These are phyloP conservation scores for Diuraphis noxia DNA, from an alignment of 1,140 invertebrate species.

Conservation along the genomic window DNA sequence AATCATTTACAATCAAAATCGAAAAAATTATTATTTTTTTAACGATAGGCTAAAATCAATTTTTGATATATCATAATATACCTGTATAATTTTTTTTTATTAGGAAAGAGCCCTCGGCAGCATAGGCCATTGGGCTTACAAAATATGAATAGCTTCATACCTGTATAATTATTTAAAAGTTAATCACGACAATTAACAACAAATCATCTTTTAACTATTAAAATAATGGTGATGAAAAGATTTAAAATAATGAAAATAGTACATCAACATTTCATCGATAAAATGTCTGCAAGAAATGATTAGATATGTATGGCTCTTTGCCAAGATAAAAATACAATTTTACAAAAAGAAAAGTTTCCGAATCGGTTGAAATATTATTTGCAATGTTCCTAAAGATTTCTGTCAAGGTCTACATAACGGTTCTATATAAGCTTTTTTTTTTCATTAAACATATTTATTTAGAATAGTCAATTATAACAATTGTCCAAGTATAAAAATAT, in stretches of 20 bases:
- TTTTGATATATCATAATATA: neutral
- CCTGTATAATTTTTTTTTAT: too few relatives aligned
- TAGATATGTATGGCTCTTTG: conserved; percentile 12
- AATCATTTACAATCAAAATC: neutral
- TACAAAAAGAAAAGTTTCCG: conserved; percentile 6
- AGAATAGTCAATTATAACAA: neutral
- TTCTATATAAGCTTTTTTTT: neutral
- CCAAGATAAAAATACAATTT: conserved; percentile 44
- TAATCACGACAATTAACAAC: neutral
- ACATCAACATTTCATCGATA: conserved; percentile 45
- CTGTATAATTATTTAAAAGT: neutral
- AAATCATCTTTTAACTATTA: neutral
- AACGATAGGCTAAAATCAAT: neutral
- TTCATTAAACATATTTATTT: neutral
- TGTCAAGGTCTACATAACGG: neutral
- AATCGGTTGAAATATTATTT: conserved; percentile 34
- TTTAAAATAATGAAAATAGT: conserved; percentile 10
- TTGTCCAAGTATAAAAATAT: neutral
- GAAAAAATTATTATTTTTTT: neutral
- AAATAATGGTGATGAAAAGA: neutral
- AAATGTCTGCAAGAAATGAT: conserved; percentile 44
- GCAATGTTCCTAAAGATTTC: neutral
- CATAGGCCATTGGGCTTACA: too few relatives aligned
- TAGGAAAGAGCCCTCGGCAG: too few relatives aligned
- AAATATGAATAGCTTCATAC: too few relatives aligned